A percentile compares a stretch with the other conserved stretches of the same genome.
Evolutionary conservation across 2,797 vertebrate genomes (phyloP).

Genomic region (Pagetopsis macropterus): DNA sequence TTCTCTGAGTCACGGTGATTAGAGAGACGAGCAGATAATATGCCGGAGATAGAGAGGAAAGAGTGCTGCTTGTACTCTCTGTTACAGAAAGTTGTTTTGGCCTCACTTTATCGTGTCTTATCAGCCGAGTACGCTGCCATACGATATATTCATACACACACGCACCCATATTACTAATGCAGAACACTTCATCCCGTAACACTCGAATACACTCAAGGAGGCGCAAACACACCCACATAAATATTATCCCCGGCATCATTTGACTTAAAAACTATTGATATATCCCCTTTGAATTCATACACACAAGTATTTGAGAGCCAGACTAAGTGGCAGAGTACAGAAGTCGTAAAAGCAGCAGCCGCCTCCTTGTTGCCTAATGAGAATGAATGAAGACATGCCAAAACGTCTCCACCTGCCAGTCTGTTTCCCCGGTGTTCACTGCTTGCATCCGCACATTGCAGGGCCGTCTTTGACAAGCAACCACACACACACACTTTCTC

Average conservation of each 20-base stretch:
- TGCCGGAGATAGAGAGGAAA: constrained; percentile 16
- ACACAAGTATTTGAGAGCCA: constrained; percentile 8
- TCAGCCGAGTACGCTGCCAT: neutral
- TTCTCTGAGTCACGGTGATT: constrained; percentile 22
- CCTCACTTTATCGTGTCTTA: constrained; percentile 9
- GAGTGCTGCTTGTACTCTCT: constrained; percentile 8
- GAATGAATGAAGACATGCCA: constrained; percentile 64
- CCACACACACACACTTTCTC: constrained; percentile 9
- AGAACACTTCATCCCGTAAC: constrained; percentile 11
- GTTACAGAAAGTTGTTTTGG: constrained; percentile 15
- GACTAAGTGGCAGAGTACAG: constrained; percentile 38
- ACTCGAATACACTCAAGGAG: constrained; percentile 2
- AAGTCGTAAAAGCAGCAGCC: constrained; percentile 41
- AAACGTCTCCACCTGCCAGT: constrained; percentile 46
- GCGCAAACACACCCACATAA: constrained; percentile 7
- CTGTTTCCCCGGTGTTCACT: constrained; percentile 29
- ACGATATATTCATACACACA: neutral
- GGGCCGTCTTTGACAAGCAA: constrained; percentile 25
- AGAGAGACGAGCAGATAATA: constrained; percentile 14
- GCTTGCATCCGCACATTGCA: constrained; percentile 62
- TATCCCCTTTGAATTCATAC: constrained; percentile 21
- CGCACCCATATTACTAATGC: constrained; percentile 2
- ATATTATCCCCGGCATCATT: constrained; percentile 14
- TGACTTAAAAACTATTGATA: constrained; percentile 30
- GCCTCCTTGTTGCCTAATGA: constrained; percentile 58